A percentile compares a stretch with the other conserved stretches of the same genome.
Evolutionary conservation across 2,113 vertebrate genomes (phyloP).

Genomic region (Grus americana): DNA sequence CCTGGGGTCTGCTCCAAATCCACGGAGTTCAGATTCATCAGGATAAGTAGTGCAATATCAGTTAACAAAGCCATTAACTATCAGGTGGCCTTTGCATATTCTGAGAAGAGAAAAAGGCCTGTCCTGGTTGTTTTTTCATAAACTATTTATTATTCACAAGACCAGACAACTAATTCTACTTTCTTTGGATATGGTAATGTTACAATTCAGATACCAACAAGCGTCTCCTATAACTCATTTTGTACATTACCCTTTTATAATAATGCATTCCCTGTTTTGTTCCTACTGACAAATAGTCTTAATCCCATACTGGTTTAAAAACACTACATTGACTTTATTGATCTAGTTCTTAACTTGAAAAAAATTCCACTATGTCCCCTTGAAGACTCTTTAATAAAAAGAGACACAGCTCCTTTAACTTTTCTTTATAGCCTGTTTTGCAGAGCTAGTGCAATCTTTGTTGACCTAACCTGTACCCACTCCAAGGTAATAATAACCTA

Average conservation of each 20-base stretch:
- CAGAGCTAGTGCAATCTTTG: constrained; percentile 2
- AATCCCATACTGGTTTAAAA: neutral
- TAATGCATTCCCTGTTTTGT: neutral
- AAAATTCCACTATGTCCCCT: neutral
- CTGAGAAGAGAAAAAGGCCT: neutral
- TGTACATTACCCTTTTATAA: neutral
- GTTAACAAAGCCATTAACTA: neutral
- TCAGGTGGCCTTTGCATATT: neutral
- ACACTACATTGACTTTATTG: neutral
- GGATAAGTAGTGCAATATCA: neutral
- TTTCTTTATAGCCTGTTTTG: constrained; percentile 8
- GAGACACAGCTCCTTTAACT: neutral
- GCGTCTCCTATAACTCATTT: neutral
- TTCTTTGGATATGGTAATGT: neutral
- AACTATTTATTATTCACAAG: neutral
- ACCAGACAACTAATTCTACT: neutral
- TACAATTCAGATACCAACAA: neutral
- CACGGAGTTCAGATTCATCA: neutral
- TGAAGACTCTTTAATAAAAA: constrained; percentile 8
- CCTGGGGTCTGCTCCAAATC: neutral
- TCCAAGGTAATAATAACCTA: constrained; percentile 21
- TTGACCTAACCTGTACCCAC: neutral
- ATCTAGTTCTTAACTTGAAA: neutral
- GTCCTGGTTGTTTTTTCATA: neutral
- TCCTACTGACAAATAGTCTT: neutral